These are phyloP conservation scores for Lasioglossum malachurum DNA, from an alignment of 2,888 invertebrate species.

Conservation along the genomic window DNA sequence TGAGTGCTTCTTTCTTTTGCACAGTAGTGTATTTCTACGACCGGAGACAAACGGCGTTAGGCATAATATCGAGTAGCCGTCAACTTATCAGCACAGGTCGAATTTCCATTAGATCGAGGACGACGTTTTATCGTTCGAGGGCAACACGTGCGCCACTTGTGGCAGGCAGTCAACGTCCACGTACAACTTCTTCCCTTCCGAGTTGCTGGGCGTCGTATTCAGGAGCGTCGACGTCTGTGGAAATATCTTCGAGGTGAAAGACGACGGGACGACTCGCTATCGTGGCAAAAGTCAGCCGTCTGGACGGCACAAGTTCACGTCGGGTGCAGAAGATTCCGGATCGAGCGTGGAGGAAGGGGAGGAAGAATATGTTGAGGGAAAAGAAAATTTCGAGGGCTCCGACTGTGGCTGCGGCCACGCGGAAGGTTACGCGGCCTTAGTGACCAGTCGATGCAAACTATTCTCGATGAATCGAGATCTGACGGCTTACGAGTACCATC, in stretches of 20 bases:
- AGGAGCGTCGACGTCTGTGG: constrained; percentile 68
- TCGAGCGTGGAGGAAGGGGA: constrained; percentile 14
- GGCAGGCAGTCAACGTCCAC: constrained; percentile 60
- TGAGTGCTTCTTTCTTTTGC: no score
- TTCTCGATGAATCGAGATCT: constrained; percentile 78
- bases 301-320: neutral
- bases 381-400: neutral
- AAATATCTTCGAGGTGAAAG: constrained; percentile 68
- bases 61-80: neutral
- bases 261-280: constrained; percentile 66
- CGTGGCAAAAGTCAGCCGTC: constrained; percentile 5
- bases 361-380: neutral
- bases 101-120: constrained; percentile 45
- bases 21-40: no score
- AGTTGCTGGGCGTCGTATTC: constrained; percentile 56
- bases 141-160: constrained; percentile 61
- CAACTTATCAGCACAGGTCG: neutral
- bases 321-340: neutral
- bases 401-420: constrained; percentile 29
- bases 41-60: neutral
- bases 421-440: neutral
- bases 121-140: constrained; percentile 45
- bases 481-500: constrained; percentile 78
- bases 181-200: constrained; percentile 39
- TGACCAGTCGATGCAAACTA: constrained; percentile 67